Evolutionary conservation across 1,140 invertebrate genomes (phyloP).

Genomic region (Lepidurus arcticus): DNA sequence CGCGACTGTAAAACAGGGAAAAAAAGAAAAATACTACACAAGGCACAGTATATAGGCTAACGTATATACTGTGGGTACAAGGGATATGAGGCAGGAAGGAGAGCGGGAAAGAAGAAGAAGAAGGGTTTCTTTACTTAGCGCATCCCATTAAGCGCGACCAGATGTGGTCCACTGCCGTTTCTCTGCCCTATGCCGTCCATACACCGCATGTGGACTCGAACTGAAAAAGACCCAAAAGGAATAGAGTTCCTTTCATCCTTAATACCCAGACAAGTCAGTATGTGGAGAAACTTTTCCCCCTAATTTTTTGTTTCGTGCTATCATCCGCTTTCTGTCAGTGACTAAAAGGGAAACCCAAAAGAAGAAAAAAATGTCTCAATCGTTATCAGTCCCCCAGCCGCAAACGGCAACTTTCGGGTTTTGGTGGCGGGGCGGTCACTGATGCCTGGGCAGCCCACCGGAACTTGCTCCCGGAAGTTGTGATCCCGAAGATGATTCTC

Average conservation of each 20-base stretch:
- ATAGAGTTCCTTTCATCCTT: neutral
- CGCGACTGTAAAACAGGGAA: neutral
- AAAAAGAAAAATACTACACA: too few relatives aligned
- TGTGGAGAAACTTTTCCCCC: neutral
- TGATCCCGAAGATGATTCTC: neutral
- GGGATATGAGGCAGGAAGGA: neutral
- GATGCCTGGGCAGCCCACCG: neutral
- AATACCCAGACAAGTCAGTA: neutral
- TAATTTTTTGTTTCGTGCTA: too few relatives aligned
- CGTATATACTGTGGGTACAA: too few relatives aligned
- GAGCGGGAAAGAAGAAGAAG: neutral
- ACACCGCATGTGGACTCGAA: neutral
- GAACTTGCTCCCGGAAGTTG: neutral
- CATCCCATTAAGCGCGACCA: slow-evolving; percentile 18
- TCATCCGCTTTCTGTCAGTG: neutral
- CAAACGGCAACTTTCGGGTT: neutral
- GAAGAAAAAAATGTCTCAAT: neutral
- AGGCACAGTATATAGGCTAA: too few relatives aligned
- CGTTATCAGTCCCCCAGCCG: neutral
- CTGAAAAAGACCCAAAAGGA: neutral
- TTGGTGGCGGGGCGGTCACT: neutral
- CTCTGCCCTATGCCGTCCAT: neutral
- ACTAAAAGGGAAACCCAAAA: neutral
- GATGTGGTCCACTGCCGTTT: slow-evolving; percentile 21
- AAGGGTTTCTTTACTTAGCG: slow-evolving; percentile 18